Percentiles rank a stretch among this genome's conserved stretches.
phyloP scores from a whole-genome alignment of 2,888 invertebrate species.

The Neocrepidodera transversa region DNA sequence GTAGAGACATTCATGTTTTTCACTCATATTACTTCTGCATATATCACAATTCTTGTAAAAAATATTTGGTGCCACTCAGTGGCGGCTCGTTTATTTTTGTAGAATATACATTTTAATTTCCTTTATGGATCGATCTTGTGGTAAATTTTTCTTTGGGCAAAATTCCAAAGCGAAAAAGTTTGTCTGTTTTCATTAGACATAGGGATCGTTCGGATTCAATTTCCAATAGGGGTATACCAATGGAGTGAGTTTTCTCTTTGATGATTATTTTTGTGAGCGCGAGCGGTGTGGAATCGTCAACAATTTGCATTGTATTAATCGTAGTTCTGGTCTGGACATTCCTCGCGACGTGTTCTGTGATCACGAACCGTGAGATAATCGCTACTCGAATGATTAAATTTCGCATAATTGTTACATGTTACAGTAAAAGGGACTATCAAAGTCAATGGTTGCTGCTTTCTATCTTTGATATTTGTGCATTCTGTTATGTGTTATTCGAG shows the following conservation, averaged over 20 bases:
- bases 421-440: conserved; percentile 50
- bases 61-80: conserved; percentile 1
- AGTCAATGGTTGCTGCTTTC: conserved; percentile 49
- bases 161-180: conserved; percentile 6
- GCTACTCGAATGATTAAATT: conserved; percentile 62
- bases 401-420: conserved; percentile 62
- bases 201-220: conserved; percentile 24
- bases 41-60: conserved; percentile 12
- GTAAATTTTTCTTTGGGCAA: neutral
- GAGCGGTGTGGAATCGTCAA: conserved; percentile 55
- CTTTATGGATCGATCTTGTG: too few relatives aligned
- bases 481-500: conserved; percentile 44
- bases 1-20: conserved; percentile 17
- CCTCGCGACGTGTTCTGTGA: conserved; percentile 61
- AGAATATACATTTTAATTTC: too few relatives aligned
- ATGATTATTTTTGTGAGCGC: conserved; percentile 49
- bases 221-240: conserved; percentile 52
- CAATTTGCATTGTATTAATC: conserved; percentile 61
- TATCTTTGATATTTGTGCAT: conserved; percentile 55
- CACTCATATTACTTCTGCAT: conserved; percentile 16
- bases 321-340: conserved; percentile 60
- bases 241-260: conserved; percentile 56
- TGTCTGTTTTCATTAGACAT: conserved; percentile 12
- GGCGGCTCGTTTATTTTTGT: conserved; percentile 1
- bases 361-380: conserved; percentile 60